Conservation (phyloP, 2,888 invertebrate species). For the Luperina nickerlii region DNA sequence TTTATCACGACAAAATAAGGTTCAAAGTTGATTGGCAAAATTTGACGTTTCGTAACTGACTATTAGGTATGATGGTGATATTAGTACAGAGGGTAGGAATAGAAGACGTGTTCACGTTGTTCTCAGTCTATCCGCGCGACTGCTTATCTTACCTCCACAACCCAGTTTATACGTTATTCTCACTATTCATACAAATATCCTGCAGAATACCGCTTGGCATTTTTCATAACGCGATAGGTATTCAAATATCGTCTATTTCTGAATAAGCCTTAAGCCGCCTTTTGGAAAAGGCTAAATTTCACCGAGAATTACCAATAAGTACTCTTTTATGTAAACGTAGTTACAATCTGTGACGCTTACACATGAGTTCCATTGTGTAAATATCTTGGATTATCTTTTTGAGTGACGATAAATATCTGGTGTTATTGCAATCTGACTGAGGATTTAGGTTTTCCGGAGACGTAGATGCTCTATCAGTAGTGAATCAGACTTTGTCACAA, state of each 20-base stretch:
- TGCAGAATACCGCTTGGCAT: neutral
- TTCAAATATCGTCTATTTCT: slow-evolving; percentile 25
- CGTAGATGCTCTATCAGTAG: neutral
- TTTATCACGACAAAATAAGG: too few species aligned
- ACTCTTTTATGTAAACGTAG: slow-evolving; percentile 9
- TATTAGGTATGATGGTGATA: neutral
- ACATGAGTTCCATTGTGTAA: slow-evolving; percentile 7
- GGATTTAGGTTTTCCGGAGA: slow-evolving; percentile 13
- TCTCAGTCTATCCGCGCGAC: neutral
- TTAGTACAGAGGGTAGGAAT: neutral
- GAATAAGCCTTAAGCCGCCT: slow-evolving; percentile 33
- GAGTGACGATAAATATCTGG: slow-evolving; percentile 14
- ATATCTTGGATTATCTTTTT: slow-evolving; percentile 27
- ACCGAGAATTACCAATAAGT: slow-evolving; percentile 8
- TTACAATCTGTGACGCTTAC: slow-evolving; percentile 15
- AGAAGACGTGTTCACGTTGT: neutral
- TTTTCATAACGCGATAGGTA: slow-evolving; percentile 32
- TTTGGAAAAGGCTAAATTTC: slow-evolving; percentile 35
- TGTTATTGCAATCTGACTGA: slow-evolving; percentile 34
- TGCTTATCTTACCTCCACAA: neutral
- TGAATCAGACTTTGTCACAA: neutral
- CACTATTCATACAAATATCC: slow-evolving; percentile 30
- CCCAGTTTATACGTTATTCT: neutral
- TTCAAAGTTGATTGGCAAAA: too few species aligned
- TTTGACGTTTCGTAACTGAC: too few species aligned